Evolutionary conservation across 2,888 invertebrate genomes (phyloP).

Genomic region (Athalia rosae): DNA sequence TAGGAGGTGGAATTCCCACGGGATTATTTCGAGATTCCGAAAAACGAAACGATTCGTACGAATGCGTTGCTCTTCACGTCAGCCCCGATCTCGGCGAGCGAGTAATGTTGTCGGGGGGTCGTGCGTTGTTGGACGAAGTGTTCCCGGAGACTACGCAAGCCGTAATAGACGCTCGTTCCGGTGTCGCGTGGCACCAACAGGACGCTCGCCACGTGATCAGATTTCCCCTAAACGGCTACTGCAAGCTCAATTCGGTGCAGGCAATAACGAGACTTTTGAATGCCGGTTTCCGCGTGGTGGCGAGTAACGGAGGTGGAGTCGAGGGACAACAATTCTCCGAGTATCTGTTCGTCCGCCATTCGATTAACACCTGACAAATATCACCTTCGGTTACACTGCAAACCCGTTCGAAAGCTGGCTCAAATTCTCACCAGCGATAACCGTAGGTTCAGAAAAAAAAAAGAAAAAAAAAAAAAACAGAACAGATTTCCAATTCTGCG

Average conservation of each 20-base stretch:
- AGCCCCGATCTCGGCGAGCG: slow-evolving; percentile 88
- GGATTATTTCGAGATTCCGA: slow-evolving; percentile 50
- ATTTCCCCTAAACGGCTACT: slow-evolving; percentile 91
- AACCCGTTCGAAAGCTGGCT: slow-evolving; percentile 21
- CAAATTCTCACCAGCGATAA: slow-evolving; percentile 40
- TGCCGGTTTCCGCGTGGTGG: slow-evolving; percentile 85
- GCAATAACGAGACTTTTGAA: slow-evolving; percentile 88
- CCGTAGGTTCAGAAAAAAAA: not conserved
- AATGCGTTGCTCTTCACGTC: slow-evolving; percentile 87
- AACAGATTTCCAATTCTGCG: no score
- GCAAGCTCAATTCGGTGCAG: slow-evolving; percentile 92
- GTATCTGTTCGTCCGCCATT: slow-evolving; percentile 84
- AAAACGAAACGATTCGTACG: slow-evolving; percentile 76
- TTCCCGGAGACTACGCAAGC: slow-evolving; percentile 87
- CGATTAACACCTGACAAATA: slow-evolving; percentile 70
- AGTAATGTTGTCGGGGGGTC: slow-evolving; percentile 88
- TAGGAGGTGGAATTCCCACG: slow-evolving; percentile 49
- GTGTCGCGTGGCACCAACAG: slow-evolving; percentile 87
- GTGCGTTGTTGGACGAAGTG: slow-evolving; percentile 84
- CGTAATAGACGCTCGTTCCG: slow-evolving; percentile 85
- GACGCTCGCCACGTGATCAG: slow-evolving; percentile 89
- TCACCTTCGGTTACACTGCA: slow-evolving; percentile 33
- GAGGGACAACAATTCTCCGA: slow-evolving; percentile 94
- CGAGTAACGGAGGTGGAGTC: slow-evolving; percentile 90
- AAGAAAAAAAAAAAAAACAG: no score